Evolutionary conservation across 2,113 vertebrate species (phyloP), one percentile per base, ranked within the genome.

Genomic region (Zingel zingel): DNA sequence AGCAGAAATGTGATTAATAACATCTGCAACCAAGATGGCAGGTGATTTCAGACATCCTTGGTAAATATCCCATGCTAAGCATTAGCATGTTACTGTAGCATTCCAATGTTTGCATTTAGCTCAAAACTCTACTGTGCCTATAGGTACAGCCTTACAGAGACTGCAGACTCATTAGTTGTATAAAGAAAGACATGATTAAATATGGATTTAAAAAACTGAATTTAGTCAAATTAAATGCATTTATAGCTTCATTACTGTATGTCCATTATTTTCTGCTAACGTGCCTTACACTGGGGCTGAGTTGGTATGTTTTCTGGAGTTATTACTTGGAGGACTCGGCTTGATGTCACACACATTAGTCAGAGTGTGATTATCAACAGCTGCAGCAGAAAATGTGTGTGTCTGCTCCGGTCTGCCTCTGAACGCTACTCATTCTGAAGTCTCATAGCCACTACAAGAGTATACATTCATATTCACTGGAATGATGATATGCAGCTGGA

Each of bases 341-440:
- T 54, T 73, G 36, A 68, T 66, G 82, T 77, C 54, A 47, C 53
- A 47, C 51, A 27, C 6, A 73, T 69, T 79, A 68, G 69, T 66
- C 53, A 75, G 53, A 65, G 70, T 82, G 45, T 43, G 65, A 58
- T 73, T 19, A 77, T 69, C 43, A 86, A 56, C 74, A 79, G 74
- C 74, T 79, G 63, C 59, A 18, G 51, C 61, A 43, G 71, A 8
- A 57, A 10, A 48, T 51, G 27, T 82, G 58, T 39, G 57, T 30
- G 33, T 47, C 50, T 47, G 43, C 51, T 70, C 51, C 53, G 2
- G 13, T 23, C 19, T 54, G 73, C 12, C 23, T 74, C 19, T 64
- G 33, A 59, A 69, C 2, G 25, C 39, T 58, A 27, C 51, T 81
- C 74, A 67, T 72, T 56, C 43, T n/a, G 12, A 76, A 63, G 48